Evolutionary conservation across 2,888 invertebrate genomes (phyloP).

Genomic region (Melolontha melolontha): DNA sequence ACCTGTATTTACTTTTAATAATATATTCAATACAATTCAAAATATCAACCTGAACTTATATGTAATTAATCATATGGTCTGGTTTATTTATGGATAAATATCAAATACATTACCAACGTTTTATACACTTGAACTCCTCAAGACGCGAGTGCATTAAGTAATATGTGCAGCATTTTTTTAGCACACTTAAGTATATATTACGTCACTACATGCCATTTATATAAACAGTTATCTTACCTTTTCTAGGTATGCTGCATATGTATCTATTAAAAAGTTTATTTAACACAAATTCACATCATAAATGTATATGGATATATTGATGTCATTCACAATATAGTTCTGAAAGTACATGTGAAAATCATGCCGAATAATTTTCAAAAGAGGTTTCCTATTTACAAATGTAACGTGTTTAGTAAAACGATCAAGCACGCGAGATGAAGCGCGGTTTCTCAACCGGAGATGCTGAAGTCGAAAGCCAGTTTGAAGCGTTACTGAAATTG

Average conservation of each 20-base stretch:
- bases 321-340: slow-evolving; percentile 7
- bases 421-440: slow-evolving; percentile 4
- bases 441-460: slow-evolving; percentile 27
- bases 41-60: no score
- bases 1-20: no score
- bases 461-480: slow-evolving; percentile 44
- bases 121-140: not conserved
- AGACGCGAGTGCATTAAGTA: not conserved
- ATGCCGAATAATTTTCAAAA: no score
- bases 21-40: no score
- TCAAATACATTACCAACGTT: not conserved
- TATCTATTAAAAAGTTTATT: slow-evolving; percentile 4
- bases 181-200: not conserved
- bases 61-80: no score
- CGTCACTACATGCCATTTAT: not conserved
- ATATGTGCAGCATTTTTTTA: not conserved
- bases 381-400: slow-evolving; percentile 13
- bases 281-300: slow-evolving; percentile 19
- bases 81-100: no score
- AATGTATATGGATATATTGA: not conserved
- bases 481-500: slow-evolving; percentile 44
- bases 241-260: not conserved
- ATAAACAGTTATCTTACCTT: slow-evolving; percentile 29
- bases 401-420: slow-evolving; percentile 7
- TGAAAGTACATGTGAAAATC: not conserved